Conservation (phyloP, 2,888 invertebrate species). For the Eudemis profundana region DNA sequence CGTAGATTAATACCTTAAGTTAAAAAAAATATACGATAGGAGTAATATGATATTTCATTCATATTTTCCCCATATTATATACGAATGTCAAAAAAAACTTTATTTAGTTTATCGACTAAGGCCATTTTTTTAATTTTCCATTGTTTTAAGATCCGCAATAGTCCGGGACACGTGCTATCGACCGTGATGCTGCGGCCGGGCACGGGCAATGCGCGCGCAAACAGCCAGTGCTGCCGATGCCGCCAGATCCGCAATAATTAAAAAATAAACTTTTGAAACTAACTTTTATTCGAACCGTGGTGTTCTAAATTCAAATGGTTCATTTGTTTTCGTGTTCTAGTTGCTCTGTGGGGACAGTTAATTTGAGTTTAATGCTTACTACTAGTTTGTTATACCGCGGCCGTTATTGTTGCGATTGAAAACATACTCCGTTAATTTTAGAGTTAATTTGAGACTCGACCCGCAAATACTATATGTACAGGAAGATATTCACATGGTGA, state of each 20-base stretch:
- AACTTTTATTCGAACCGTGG: not conserved
- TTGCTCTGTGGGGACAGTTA: not conserved
- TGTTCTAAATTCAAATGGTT: constrained; percentile 19
- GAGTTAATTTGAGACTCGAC: too few relatives aligned
- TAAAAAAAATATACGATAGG: too few relatives aligned
- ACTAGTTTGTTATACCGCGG: too few relatives aligned
- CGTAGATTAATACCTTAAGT: too few relatives aligned
- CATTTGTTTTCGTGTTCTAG: constrained; percentile 21
- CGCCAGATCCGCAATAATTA: constrained; percentile 43
- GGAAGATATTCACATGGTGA: too few relatives aligned
- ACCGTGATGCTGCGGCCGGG: constrained; percentile 60
- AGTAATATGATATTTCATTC: too few relatives aligned
- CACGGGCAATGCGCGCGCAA: constrained; percentile 54
- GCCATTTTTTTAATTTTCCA: not conserved
- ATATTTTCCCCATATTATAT: too few relatives aligned
- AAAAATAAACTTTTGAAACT: constrained; percentile 29
- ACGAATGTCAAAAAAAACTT: not conserved
- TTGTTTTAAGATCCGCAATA: constrained; percentile 40
- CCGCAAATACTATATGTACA: too few relatives aligned
- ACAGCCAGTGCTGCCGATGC: constrained; percentile 46
- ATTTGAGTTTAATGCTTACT: not conserved
- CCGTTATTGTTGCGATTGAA: too few relatives aligned
- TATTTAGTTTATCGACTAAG: not conserved
- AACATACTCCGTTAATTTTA: too few relatives aligned
- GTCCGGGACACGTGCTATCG: constrained; percentile 62